These are phyloP conservation scores for Mythimna vitellina DNA, from an alignment of 2,888 invertebrate genomes.

Conservation along the genomic window DNA sequence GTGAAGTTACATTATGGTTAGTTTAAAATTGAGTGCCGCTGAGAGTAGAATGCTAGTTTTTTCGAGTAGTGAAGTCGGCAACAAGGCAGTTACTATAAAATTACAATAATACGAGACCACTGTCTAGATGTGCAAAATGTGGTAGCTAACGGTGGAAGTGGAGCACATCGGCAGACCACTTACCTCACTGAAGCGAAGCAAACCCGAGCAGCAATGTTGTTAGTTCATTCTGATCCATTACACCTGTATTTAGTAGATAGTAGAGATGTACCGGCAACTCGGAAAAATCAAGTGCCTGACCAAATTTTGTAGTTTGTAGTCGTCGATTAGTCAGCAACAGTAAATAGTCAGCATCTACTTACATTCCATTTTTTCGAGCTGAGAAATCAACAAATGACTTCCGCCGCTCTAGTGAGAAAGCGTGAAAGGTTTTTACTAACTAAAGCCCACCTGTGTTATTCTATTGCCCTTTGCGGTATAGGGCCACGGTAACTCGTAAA, in stretches of 20 bases:
- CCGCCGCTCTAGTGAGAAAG: too few species aligned
- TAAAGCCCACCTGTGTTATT: too few species aligned
- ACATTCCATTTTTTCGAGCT: too few species aligned
- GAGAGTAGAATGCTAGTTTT: not conserved
- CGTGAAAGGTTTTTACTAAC: too few species aligned
- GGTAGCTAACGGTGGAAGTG: slow-evolving; percentile 56
- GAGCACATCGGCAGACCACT: slow-evolving; percentile 58
- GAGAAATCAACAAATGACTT: too few species aligned
- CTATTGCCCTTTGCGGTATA: too few species aligned
- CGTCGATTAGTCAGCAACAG: too few species aligned
- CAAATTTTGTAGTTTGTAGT: not conserved
- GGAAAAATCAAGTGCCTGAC: not conserved
- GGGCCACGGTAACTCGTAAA: too few species aligned
- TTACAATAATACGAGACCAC: slow-evolving; percentile 14
- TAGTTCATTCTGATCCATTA: slow-evolving; percentile 34
- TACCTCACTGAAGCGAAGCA: slow-evolving; percentile 55
- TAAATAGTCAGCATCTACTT: too few species aligned
- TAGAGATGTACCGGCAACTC: not conserved
- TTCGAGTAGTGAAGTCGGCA: not conserved
- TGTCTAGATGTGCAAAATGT: slow-evolving; percentile 34
- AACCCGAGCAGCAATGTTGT: slow-evolving; percentile 25
- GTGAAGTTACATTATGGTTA: not conserved
- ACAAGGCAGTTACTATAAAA: not conserved
- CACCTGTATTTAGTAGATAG: slow-evolving; percentile 3
- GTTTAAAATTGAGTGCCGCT: not conserved